phyloP scores from a whole-genome alignment of 2,113 vertebrate genomes.

The Centropus bengalensis region DNA sequence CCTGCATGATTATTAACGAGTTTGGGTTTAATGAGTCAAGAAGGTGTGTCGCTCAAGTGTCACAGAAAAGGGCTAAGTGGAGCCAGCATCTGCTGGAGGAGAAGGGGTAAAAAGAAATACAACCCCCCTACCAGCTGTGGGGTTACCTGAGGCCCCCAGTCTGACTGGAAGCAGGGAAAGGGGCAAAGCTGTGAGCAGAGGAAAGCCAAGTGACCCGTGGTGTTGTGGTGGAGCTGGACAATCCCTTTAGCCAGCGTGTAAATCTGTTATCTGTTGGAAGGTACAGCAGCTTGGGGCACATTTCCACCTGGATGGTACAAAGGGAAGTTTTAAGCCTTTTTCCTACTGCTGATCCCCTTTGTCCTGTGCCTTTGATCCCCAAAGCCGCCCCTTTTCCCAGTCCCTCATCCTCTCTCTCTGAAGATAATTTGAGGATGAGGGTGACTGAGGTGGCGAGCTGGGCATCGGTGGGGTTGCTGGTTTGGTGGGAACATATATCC shows the following conservation, averaged over 20 bases:
- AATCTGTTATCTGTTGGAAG: neutral
- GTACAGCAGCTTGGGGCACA: rapidly evolving
- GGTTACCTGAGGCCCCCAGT: neutral
- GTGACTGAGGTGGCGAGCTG: neutral
- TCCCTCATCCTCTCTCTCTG: neutral
- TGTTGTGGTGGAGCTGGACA: neutral
- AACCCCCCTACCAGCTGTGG: neutral
- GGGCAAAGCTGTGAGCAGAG: neutral
- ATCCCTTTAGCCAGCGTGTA: neutral
- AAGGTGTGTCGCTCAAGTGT: slow-evolving; percentile 27
- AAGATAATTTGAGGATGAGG: neutral
- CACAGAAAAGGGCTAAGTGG: neutral
- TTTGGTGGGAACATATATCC: neutral
- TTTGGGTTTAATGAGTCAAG: slow-evolving; percentile 57
- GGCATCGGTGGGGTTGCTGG: neutral
- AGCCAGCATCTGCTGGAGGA: neutral
- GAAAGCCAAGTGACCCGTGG: neutral
- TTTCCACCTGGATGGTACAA: neutral
- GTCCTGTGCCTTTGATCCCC: neutral
- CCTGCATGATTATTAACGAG: slow-evolving; percentile 28
- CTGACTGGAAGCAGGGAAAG: neutral
- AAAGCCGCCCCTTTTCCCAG: neutral
- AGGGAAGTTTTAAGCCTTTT: neutral
- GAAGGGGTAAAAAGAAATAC: neutral
- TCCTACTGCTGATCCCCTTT: neutral